Percentiles rank a stretch among this genome's conserved stretches.
phyloP scores from a whole-genome alignment of 2,888 invertebrate species.

The Fragum whitleyi region DNA sequence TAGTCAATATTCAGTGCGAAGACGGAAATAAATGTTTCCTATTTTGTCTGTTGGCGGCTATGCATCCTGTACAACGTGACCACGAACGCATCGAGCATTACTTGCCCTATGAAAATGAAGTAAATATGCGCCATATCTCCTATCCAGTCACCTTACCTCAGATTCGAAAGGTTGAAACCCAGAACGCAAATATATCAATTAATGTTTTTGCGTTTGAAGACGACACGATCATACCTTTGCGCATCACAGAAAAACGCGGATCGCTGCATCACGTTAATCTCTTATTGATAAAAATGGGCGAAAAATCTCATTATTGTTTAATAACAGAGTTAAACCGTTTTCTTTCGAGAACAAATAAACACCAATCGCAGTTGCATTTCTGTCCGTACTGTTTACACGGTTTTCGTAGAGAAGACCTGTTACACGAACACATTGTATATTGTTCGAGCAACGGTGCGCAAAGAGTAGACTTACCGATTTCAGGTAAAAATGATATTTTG shows the following conservation, averaged over 20 bases:
- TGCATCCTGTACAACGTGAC: constrained; percentile 34
- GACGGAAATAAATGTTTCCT: constrained; percentile 54
- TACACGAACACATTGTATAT: constrained; percentile 37
- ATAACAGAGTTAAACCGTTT: constrained; percentile 52
- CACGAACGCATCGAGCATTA: constrained; percentile 42
- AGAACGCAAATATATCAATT: constrained; percentile 47
- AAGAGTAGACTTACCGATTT: constrained; percentile 40
- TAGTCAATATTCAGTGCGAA: constrained; percentile 45
- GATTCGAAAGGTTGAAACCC: constrained; percentile 44
- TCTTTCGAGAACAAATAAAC: constrained; percentile 39
- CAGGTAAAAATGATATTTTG: no score
- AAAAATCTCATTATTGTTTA: constrained; percentile 48
- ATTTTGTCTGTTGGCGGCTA: constrained; percentile 40
- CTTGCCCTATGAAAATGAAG: constrained; percentile 16
- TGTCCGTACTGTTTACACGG: no score
- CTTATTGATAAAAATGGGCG: constrained; percentile 38
- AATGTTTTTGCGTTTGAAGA: constrained; percentile 57
- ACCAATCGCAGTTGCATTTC: constrained; percentile 8
- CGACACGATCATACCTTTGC: constrained; percentile 35
- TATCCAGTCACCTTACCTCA: constrained; percentile 40
- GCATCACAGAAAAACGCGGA: constrained; percentile 26
- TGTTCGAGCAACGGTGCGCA: constrained; percentile 46
- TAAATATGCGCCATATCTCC: constrained; percentile 40
- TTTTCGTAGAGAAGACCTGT: constrained; percentile 2
- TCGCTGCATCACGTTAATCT: constrained; percentile 52